phyloP scores from a whole-genome alignment of 1,140 invertebrate genomes.

The Cryptotermes secundus region DNA sequence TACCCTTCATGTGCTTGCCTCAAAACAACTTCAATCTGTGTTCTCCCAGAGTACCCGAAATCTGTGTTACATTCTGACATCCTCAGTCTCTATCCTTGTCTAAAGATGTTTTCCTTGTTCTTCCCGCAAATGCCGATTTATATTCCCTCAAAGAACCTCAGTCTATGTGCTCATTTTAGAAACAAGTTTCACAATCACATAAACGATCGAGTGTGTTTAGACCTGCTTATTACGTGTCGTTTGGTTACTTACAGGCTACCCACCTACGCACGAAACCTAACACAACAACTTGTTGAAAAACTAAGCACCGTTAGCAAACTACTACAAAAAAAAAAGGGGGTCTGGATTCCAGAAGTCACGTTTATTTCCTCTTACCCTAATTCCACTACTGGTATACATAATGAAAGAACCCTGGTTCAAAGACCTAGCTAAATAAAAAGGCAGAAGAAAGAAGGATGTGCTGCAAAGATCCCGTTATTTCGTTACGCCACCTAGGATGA shows the following conservation, averaged over 20 bases:
- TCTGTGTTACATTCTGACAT: no score
- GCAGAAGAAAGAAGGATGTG: background rate
- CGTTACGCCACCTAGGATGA: slow-evolving; percentile 9
- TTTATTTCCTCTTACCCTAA: background rate
- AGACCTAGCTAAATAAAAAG: background rate
- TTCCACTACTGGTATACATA: background rate
- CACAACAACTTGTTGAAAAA: background rate
- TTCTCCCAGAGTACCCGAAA: no score
- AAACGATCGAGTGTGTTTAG: no score
- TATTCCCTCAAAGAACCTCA: no score
- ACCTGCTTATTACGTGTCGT: no score
- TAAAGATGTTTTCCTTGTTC: no score
- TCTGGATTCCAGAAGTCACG: background rate
- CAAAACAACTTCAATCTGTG: no score
- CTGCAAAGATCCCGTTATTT: background rate
- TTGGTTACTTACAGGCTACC: background rate
- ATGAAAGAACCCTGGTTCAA: slow-evolving; percentile 9
- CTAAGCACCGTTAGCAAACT: background rate
- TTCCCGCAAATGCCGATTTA: no score
- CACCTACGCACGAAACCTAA: background rate
- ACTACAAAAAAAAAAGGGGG: background rate
- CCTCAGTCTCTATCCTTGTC: no score
- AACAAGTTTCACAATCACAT: no score
- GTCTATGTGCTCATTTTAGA: no score
- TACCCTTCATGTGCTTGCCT: no score